phyloP scores from a whole-genome alignment of 1,140 invertebrate genomes.

The Panulirus ornatus region DNA sequence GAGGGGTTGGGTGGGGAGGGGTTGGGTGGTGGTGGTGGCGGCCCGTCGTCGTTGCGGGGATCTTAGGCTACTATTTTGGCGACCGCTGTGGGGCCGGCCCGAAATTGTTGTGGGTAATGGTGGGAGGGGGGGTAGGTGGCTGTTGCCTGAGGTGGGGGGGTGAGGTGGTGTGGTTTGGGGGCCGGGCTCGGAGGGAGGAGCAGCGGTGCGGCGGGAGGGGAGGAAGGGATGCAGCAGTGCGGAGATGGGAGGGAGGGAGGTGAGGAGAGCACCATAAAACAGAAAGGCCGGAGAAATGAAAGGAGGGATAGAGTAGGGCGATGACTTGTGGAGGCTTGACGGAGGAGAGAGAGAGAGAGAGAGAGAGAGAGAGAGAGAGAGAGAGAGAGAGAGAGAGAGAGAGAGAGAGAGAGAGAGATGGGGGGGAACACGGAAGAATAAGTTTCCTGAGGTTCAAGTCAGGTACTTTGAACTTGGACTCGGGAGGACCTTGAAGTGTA shows the following conservation, averaged over 20 bases:
- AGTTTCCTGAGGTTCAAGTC: no score
- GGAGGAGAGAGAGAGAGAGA: neutral
- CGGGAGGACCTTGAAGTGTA: no score
- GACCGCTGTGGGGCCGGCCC: no score
- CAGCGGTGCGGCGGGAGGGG: neutral
- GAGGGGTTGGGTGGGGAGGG: no score
- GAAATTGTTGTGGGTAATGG: neutral
- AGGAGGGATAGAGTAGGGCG: neutral
- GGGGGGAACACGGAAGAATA: neutral
- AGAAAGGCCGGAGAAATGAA: no score
- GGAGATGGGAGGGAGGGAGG: neutral
- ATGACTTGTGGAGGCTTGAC: neutral
- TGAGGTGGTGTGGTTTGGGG: no score
- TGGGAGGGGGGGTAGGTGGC: neutral
- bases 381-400: neutral
- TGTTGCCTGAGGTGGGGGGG: neutral
- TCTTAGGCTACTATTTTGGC: no score
- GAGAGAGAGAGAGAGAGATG: neutral
- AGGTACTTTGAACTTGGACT: no score
- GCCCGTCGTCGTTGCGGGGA: no score
- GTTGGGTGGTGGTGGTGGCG: no score
- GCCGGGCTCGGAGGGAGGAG: no score
- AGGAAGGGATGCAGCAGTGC: neutral
- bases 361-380: conserved; percentile 28
- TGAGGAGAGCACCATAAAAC: neutral